A percentile compares a stretch with the other conserved stretches of the same genome.
Evolutionary conservation across 2,797 vertebrate genomes (phyloP).

Genomic region (Momotus momota): DNA sequence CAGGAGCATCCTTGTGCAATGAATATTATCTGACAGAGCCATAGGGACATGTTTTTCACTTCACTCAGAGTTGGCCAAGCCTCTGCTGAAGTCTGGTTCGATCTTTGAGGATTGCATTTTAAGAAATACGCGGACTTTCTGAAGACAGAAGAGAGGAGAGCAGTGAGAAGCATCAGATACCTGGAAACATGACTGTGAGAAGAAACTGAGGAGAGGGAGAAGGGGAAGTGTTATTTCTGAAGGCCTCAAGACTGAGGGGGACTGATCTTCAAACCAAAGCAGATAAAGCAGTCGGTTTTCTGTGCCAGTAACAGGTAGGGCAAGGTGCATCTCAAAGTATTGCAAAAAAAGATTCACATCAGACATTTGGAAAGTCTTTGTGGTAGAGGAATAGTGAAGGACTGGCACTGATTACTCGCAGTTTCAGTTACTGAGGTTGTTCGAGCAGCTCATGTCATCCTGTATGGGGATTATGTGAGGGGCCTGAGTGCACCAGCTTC

Average conservation of each 20-base stretch:
- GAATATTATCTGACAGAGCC: neutral
- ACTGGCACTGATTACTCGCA: neutral
- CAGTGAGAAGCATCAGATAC: neutral
- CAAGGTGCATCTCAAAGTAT: neutral
- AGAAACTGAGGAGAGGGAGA: neutral
- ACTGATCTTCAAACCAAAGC: neutral
- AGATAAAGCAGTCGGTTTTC: neutral
- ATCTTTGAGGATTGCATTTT: neutral
- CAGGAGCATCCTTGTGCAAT: neutral
- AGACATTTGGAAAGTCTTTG: neutral
- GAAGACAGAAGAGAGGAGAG: neutral
- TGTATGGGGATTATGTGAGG: fast-evolving
- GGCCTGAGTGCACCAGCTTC: neutral
- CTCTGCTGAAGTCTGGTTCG: neutral
- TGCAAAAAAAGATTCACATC: neutral
- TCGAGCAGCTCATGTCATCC: neutral
- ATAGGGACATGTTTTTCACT: neutral
- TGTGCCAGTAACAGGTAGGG: neutral
- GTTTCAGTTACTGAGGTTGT: neutral
- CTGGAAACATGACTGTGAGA: neutral
- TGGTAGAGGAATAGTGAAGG: neutral
- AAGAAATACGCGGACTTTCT: neutral
- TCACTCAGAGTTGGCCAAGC: neutral
- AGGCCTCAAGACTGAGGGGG: neutral
- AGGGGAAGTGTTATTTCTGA: neutral